A percentile compares a stretch with the other conserved stretches of the same genome.
Conservation (phyloP, 2,888 invertebrate genomes). For the Diarsia rubi region DNA sequence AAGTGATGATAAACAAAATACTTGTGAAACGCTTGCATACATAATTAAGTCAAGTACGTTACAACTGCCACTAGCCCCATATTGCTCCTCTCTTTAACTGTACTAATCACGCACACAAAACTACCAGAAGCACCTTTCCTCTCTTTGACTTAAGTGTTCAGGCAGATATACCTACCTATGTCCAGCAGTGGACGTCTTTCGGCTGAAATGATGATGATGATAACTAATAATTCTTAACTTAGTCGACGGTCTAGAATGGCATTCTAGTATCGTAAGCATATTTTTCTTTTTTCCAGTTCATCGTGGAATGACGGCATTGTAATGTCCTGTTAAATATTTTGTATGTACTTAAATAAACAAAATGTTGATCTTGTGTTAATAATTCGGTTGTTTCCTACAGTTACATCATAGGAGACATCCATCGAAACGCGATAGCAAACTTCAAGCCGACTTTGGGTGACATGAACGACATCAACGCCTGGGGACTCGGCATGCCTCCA, state of each 20-base stretch:
- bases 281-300: no score
- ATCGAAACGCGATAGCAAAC: constrained; percentile 91
- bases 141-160: no score
- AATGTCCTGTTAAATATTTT: no score
- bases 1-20: not conserved
- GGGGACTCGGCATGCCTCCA: constrained; percentile 91
- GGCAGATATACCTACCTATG: no score
- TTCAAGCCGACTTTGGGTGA: constrained; percentile 90
- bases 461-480: constrained; percentile 91
- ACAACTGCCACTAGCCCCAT: not conserved
- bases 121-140: no score
- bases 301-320: no score
- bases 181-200: no score
- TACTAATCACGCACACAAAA: not conserved
- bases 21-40: not conserved
- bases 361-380: not conserved
- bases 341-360: no score
- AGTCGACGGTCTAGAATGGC: no score
- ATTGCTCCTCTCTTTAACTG: not conserved
- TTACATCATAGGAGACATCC: constrained; percentile 90
- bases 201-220: no score
- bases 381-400: constrained; percentile 71
- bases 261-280: no score
- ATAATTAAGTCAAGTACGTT: not conserved
- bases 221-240: no score